Conservation (phyloP, 2,888 invertebrate species). For the Cephus rjabovi region DNA sequence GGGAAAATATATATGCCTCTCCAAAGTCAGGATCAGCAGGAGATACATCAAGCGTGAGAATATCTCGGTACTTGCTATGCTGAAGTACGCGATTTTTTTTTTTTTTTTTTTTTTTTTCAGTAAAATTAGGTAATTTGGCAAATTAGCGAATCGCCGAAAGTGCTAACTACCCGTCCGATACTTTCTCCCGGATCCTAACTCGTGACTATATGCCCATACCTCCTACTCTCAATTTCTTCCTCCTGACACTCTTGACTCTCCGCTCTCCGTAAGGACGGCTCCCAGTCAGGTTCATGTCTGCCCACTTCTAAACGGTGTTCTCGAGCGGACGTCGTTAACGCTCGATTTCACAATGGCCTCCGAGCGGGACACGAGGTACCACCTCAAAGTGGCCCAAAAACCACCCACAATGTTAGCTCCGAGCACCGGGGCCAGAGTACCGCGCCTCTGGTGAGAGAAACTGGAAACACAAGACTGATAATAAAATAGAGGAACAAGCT, state of each 20-base stretch:
- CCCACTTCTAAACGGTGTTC: slow-evolving; percentile 4
- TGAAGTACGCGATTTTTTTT: background rate
- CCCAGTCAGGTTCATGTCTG: slow-evolving; percentile 2
- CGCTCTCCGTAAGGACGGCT: slow-evolving; percentile 11
- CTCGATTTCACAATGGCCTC: background rate
- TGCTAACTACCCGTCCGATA: slow-evolving; percentile 24
- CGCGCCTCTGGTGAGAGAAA: background rate
- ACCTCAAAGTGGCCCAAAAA: background rate
- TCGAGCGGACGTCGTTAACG: background rate
- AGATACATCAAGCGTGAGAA: background rate
- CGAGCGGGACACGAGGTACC: background rate
- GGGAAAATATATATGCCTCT: background rate
- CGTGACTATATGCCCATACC: slow-evolving; percentile 28
- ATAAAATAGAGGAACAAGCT: background rate
- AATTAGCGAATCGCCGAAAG: slow-evolving; percentile 1
- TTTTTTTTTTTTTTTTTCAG: background rate
- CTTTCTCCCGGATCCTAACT: slow-evolving; percentile 45
- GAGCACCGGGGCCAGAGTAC: background rate
- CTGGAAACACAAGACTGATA: background rate
- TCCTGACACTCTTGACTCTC: slow-evolving; percentile 18
- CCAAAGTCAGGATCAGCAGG: background rate
- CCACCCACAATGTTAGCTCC: background rate
- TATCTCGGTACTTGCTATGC: background rate
- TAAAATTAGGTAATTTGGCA: background rate
- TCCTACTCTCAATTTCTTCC: slow-evolving; percentile 27